Conservation (phyloP, 2,888 invertebrate species). For the Drosophila subsilvestris region DNA sequence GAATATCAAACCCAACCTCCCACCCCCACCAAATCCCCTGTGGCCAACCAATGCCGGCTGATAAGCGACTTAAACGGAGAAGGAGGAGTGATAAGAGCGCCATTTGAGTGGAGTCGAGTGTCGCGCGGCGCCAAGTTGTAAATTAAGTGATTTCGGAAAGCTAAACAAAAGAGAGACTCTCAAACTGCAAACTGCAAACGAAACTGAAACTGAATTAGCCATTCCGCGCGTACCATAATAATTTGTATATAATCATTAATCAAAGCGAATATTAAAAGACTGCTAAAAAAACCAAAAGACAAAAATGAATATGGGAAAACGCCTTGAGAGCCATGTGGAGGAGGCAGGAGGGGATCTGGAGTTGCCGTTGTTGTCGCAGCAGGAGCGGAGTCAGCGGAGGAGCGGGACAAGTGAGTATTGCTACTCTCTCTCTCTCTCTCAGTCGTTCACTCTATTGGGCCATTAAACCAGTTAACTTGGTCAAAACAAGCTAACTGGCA, state of each 20-base stretch:
- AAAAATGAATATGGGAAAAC: slow-evolving; percentile 52
- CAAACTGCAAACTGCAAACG: slow-evolving; percentile 20
- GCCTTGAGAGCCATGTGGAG: slow-evolving; percentile 38
- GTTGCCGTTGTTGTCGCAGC: slow-evolving; percentile 58
- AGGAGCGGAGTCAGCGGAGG: slow-evolving; percentile 53
- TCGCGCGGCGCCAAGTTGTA: slow-evolving; percentile 61
- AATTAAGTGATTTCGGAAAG: slow-evolving; percentile 22
- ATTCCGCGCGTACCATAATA: slow-evolving; percentile 41
- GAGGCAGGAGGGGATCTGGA: slow-evolving; percentile 36
- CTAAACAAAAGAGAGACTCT: background rate
- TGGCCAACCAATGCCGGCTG: slow-evolving; percentile 59
- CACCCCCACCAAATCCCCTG: background rate
- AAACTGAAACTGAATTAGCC: slow-evolving; percentile 30
- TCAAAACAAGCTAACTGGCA: slow-evolving; percentile 58
- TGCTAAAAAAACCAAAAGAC: slow-evolving; percentile 17
- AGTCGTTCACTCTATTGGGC: slow-evolving; percentile 34
- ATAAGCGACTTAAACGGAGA: slow-evolving; percentile 47
- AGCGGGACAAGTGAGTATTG: slow-evolving; percentile 62
- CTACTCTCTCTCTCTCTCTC: slow-evolving; percentile 21
- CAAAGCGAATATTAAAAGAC: slow-evolving; percentile 20
- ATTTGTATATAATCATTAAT: slow-evolving; percentile 53
- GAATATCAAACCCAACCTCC: background rate
- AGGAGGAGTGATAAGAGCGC: slow-evolving; percentile 50
- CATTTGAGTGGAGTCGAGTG: slow-evolving; percentile 4
- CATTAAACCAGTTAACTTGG: slow-evolving; percentile 75